phyloP scores from a whole-genome alignment of 2,113 vertebrate genomes.

The Gymnogyps californianus region DNA sequence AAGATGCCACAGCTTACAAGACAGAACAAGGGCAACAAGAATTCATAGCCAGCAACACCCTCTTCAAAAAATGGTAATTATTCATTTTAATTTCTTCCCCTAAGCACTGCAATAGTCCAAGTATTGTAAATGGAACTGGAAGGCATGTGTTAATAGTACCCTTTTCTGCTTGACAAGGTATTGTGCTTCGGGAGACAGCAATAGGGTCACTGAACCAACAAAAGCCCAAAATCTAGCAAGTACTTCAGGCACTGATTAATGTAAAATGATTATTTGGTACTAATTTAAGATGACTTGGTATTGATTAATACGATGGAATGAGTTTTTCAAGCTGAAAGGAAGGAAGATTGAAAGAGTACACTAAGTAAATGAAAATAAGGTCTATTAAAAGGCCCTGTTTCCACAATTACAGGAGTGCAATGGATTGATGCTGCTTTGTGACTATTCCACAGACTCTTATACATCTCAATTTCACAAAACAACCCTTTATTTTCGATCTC shows the following conservation, averaged over 20 bases:
- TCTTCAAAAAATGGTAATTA: background rate
- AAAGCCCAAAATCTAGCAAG: background rate
- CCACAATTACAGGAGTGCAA: background rate
- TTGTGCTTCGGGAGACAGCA: background rate
- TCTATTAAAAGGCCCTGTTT: background rate
- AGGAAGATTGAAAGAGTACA: background rate
- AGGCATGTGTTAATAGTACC: background rate
- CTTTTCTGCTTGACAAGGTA: background rate
- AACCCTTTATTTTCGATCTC: background rate
- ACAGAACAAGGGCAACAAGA: conserved; percentile 12
- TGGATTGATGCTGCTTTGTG: background rate
- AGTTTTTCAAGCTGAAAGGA: conserved; percentile 33
- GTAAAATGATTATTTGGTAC: background rate
- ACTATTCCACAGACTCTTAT: background rate
- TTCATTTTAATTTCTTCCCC: conserved; percentile 21
- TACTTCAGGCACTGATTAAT: conserved; percentile 2
- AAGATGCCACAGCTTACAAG: background rate
- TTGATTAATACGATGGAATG: conserved; percentile 2
- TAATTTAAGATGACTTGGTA: conserved; percentile 24
- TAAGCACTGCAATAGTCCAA: background rate
- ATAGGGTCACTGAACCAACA: background rate
- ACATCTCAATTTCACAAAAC: background rate
- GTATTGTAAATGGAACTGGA: background rate
- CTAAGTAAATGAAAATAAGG: background rate
- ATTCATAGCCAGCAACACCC: background rate